Conservation (phyloP, 2,113 vertebrate species). For the Sus scrofa region T2T-Sscrofa CM000813.6:45732001-45732500, state of each 20-base stretch:
- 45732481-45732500: neutral
- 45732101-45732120: neutral
- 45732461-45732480: neutral
- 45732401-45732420: neutral
- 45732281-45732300: neutral
- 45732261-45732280: neutral
- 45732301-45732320: neutral
- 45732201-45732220: neutral
- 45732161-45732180: neutral
- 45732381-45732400: neutral
- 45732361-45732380: neutral
- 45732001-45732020: neutral
- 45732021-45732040: neutral
- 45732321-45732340: neutral
- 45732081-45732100: conserved; percentile 1
- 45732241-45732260: conserved; percentile 22
- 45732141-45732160: neutral
- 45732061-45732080: neutral
- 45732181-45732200: neutral
- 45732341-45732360: neutral
- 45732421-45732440: neutral
- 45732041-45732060: neutral
- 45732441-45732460: neutral
- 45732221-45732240: neutral
- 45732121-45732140: neutral